phyloP scores from a whole-genome alignment of 2,113 vertebrate genomes.

The Bostrychus sinensis region DNA sequence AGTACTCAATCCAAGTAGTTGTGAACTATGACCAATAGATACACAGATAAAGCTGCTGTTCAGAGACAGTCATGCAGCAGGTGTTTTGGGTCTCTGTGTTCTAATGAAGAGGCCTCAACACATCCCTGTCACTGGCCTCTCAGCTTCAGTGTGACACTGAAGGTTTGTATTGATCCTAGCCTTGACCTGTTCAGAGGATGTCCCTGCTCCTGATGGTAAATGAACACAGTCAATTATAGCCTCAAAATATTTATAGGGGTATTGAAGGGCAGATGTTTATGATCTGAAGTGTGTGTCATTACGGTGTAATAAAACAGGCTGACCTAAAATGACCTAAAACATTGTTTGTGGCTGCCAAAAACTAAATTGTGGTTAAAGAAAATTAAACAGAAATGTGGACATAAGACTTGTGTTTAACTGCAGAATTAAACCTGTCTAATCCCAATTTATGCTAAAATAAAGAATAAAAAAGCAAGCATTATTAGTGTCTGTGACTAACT shows the following conservation, averaged over 20 bases:
- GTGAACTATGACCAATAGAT: conserved; percentile 51
- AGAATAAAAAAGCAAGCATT: neutral
- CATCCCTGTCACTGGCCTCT: conserved; percentile 29
- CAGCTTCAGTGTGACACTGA: neutral
- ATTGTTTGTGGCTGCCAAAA: too few species aligned
- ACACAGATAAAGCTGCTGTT: conserved; percentile 55
- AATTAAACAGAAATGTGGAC: too few species aligned
- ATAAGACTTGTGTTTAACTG: too few species aligned
- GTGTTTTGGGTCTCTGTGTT: conserved; percentile 37
- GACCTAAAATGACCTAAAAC: neutral
- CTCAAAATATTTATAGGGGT: neutral
- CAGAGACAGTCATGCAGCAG: conserved; percentile 50
- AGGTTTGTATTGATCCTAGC: conserved; percentile 11
- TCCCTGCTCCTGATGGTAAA: neutral
- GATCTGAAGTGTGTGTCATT: neutral
- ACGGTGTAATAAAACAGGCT: neutral
- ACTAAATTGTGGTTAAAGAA: too few species aligned
- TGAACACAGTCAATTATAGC: conserved; percentile 9
- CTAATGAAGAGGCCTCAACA: conserved; percentile 56
- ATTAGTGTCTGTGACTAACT: too few species aligned
- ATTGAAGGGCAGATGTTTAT: neutral
- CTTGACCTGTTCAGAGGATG: conserved; percentile 6
- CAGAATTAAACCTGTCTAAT: neutral
- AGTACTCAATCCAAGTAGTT: too few species aligned
- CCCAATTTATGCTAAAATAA: neutral